Evolutionary conservation across 1,140 invertebrate genomes (phyloP), one percentile per base, ranked within the genome.

Genomic region (Polypedilum pembai): DNA sequence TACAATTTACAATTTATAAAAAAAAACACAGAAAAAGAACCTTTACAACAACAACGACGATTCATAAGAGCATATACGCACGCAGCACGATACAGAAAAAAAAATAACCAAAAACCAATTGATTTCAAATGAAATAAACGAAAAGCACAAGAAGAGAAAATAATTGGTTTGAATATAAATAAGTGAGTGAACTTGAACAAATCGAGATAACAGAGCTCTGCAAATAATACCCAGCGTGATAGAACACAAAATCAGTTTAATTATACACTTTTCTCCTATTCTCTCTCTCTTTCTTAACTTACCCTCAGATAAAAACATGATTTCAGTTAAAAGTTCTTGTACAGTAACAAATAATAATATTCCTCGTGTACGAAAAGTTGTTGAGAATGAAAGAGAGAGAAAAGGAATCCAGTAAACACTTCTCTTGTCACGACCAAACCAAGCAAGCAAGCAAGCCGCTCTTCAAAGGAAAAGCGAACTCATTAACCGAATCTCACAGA

Each of bases 1-100:
- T 56, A 56, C 45, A 56, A 56, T 56, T 56, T 56, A 56, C 45
- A 56, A 56, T 56, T 56, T 56, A 56, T 56, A 56, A 56, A 56
- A 45, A 56, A 56, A n/a, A 56, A n/a, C 8, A 45, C 45, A 56
- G 12, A 56, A 15, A 12, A 56, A n/a, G 12, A 56, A 56, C 7
- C 4, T n/a, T 15, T 45, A 45, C 45, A 56, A 56, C 45, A 56
- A 56, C 45, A 56, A 56, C 45, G n/a, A 56, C 12, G 45, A 56
- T 56, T 56, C 45, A 56, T 56, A 56, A 56, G 45, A 56, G 12
- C 45, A 56, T 56, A 56, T 15, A 56, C 45, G 45, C 45, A 56
- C 45, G 45, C 45, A 56, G 45, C 45, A 56, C 45, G 45, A 56
- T 56, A 56, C 45, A 56, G 1, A 33, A 33, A 33, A 33, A 33